Conservation (phyloP, 2,113 vertebrate species). For the Hippocampus comes region DNA sequence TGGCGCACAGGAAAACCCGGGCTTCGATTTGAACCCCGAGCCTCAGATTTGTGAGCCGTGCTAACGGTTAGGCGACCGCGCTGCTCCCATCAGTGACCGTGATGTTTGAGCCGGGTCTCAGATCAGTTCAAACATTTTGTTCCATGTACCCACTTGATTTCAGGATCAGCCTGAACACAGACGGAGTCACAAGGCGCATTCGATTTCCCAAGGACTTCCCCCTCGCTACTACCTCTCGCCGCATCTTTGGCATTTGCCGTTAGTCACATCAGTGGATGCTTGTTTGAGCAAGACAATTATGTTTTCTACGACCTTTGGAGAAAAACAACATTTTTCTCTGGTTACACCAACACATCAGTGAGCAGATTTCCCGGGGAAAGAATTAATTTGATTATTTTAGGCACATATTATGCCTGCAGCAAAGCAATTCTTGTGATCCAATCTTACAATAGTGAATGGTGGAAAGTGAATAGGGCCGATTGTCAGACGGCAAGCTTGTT, state of each 20-base stretch:
- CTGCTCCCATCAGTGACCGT: background rate
- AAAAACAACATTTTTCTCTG: constrained; percentile 75
- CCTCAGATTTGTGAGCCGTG: background rate
- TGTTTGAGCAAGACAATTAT: constrained; percentile 46
- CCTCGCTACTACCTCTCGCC: constrained; percentile 8
- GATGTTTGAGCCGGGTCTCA: background rate
- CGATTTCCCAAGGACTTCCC: constrained; percentile 30
- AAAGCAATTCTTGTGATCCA: constrained; percentile 76
- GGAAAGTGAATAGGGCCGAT: constrained; percentile 67
- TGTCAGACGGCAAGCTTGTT: constrained; percentile 69
- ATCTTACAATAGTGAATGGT: constrained; percentile 72
- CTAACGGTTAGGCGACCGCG: background rate
- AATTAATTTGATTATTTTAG: constrained; percentile 78
- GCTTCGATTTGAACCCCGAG: background rate
- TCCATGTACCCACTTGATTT: constrained; percentile 55
- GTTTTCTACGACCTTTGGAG: constrained; percentile 54
- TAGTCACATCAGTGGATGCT: constrained; percentile 42
- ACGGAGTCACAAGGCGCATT: constrained; percentile 50
- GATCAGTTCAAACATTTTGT: constrained; percentile 41
- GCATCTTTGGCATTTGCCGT: constrained; percentile 26
- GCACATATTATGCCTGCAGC: constrained; percentile 71
- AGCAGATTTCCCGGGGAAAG: constrained; percentile 60
- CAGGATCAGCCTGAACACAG: constrained; percentile 30
- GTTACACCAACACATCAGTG: constrained; percentile 68
- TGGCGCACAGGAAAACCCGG: background rate